phyloP scores from a whole-genome alignment of 23 tunicate species.

The Phallusia fumigata region DNA sequence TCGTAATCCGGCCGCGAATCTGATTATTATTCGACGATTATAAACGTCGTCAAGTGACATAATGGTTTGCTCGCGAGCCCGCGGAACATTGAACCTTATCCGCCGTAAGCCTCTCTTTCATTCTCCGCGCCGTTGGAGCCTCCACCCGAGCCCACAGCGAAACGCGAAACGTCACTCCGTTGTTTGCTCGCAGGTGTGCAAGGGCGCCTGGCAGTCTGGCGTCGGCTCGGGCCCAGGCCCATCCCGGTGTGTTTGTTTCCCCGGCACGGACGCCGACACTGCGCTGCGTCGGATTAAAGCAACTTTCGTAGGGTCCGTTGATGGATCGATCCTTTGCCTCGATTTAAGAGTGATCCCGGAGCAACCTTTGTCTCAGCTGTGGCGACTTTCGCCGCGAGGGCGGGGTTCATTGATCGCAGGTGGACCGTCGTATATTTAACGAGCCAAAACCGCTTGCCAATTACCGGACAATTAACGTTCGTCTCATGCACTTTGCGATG shows the following conservation, averaged over 20 bases:
- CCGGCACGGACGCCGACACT: neutral
- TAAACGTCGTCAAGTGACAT: neutral
- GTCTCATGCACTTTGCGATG: neutral
- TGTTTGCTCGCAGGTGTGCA: slow-evolving; percentile 42
- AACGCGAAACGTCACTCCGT: neutral
- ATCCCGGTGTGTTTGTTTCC: neutral
- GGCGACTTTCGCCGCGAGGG: neutral
- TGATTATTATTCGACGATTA: slow-evolving; percentile 1
- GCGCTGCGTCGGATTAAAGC: slow-evolving; percentile 1
- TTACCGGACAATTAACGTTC: slow-evolving; percentile 9
- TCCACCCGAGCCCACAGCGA: neutral
- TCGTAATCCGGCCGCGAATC: slow-evolving; percentile 1
- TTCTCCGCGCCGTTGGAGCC: neutral
- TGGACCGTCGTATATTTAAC: slow-evolving; percentile 6
- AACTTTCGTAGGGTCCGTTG: neutral
- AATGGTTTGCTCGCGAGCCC: neutral
- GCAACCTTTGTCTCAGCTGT: neutral
- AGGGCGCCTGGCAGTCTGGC: slow-evolving; percentile 63
- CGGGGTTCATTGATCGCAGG: neutral
- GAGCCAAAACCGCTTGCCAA: neutral
- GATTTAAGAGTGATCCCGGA: neutral
- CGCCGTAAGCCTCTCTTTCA: neutral
- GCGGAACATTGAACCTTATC: neutral
- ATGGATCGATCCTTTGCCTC: neutral
- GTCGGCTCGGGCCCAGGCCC: slow-evolving; percentile 14